Evolutionary conservation across 2,113 vertebrate genomes (phyloP).

Genomic region (Forbesichthys agassizii): DNA sequence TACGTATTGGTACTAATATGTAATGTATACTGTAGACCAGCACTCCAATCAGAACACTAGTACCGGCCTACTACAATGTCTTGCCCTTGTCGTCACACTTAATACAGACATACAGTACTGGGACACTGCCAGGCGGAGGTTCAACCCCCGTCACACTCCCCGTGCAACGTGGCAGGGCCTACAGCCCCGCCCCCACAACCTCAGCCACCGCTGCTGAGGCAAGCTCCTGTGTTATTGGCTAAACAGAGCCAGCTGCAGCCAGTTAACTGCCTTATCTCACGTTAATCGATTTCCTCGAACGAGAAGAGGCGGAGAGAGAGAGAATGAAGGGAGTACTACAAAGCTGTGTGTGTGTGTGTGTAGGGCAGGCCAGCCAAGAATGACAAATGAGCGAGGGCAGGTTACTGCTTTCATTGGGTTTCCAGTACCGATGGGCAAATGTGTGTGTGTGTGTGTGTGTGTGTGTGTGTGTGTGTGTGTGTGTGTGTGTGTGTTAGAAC

Average conservation of each 20-base stretch:
- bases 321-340: slow-evolving; percentile 39
- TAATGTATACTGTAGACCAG: background rate
- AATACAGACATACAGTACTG: slow-evolving; percentile 41
- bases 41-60: background rate
- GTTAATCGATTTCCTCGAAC: slow-evolving; percentile 66
- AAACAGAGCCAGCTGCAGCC: slow-evolving; percentile 73
- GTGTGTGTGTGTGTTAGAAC: background rate
- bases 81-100: slow-evolving; percentile 19
- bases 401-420: slow-evolving; percentile 30
- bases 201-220: slow-evolving; percentile 41
- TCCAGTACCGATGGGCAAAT: background rate
- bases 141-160: slow-evolving; percentile 37
- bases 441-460: slow-evolving; percentile 10
- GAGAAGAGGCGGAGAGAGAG: slow-evolving; percentile 46
- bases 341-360: slow-evolving; percentile 7
- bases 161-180: slow-evolving; percentile 39
- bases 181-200: slow-evolving; percentile 14
- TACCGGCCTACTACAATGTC: background rate
- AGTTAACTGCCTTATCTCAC: slow-evolving; percentile 72
- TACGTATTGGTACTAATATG: too few relatives aligned
- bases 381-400: slow-evolving; percentile 21
- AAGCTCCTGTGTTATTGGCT: slow-evolving; percentile 70
- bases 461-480: slow-evolving; percentile 7
- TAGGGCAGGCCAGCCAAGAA: slow-evolving; percentile 27
- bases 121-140: slow-evolving; percentile 28